Conservation (phyloP, 2,888 invertebrate species). For the Saturnia japonica region DNA sequence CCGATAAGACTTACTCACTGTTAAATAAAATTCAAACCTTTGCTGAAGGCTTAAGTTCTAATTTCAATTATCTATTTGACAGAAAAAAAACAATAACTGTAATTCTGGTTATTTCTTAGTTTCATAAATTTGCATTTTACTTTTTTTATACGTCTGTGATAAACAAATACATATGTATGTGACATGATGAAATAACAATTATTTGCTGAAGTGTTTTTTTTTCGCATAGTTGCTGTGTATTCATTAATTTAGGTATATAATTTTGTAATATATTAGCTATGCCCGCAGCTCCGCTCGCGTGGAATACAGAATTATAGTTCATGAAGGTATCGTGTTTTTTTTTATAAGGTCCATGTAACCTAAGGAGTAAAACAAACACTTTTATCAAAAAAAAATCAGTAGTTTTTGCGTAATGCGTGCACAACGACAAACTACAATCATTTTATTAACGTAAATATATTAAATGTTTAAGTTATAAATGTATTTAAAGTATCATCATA, state of each 20-base stretch:
- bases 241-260: neutral
- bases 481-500: neutral
- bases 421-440: too few relatives aligned
- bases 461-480: neutral
- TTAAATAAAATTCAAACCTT: slow-evolving; percentile 52
- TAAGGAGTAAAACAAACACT: too few relatives aligned
- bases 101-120: slow-evolving; percentile 69
- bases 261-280: too few relatives aligned
- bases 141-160: slow-evolving; percentile 36
- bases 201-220: neutral
- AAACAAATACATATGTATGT: slow-evolving; percentile 10
- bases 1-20: slow-evolving; percentile 58
- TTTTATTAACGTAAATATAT: too few relatives aligned
- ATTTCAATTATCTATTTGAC: slow-evolving; percentile 39
- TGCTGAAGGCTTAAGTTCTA: slow-evolving; percentile 44
- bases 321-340: too few relatives aligned
- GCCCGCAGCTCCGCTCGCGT: too few relatives aligned
- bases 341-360: too few relatives aligned
- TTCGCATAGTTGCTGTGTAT: neutral
- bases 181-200: slow-evolving; percentile 18
- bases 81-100: slow-evolving; percentile 70
- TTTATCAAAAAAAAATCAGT: too few relatives aligned
- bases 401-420: too few relatives aligned
- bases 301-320: too few relatives aligned
- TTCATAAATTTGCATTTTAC: slow-evolving; percentile 64